Percentiles rank a stretch among this genome's conserved stretches.
phyloP scores from a whole-genome alignment of 2,797 vertebrate genomes.

The Centropyge bicolor region DNA sequence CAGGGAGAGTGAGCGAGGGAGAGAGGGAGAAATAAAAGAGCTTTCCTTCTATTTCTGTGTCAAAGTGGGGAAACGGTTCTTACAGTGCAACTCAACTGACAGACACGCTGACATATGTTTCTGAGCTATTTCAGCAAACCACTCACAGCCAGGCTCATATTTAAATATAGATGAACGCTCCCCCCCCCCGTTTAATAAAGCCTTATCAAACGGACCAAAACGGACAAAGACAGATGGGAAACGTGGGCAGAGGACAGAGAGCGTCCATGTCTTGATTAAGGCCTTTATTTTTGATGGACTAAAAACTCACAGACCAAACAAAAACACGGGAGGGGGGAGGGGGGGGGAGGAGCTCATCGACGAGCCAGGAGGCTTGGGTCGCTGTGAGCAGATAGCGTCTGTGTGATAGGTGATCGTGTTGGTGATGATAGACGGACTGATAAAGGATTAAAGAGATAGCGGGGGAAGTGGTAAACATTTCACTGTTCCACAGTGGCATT shows the following conservation, averaged over 20 bases:
- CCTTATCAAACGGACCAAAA: constrained; percentile 63
- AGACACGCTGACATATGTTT: constrained; percentile 53
- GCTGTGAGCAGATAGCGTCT: constrained; percentile 28
- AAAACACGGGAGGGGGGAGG: constrained; percentile 34
- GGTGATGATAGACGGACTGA: constrained; percentile 38
- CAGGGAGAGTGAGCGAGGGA: constrained; percentile 12
- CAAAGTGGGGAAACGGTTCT: constrained; percentile 47
- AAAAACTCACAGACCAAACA: constrained; percentile 65
- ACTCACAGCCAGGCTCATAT: constrained; percentile 60
- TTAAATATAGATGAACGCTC: constrained; percentile 80
- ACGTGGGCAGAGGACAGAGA: constrained; percentile 43
- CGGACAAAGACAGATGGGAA: constrained; percentile 66
- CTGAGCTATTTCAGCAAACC: constrained; percentile 63
- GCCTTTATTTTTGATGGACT: constrained; percentile 59
- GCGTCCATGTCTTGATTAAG: constrained; percentile 62
- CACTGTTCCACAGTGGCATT: constrained; percentile 45
- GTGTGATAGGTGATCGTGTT: constrained; percentile 23
- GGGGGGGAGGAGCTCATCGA: constrained; percentile 35
- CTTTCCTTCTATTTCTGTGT: constrained; percentile 59
- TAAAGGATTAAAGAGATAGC: constrained; percentile 50
- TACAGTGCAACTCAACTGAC: constrained; percentile 40
- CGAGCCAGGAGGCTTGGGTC: constrained; percentile 29
- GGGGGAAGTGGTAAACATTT: constrained; percentile 46
- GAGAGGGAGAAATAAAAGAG: constrained; percentile 7
- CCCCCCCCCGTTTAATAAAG: constrained; percentile 63